Evolutionary conservation across 2,797 vertebrate genomes (phyloP), one percentile per base, ranked within the genome.

Genomic region (Clarias laeviceps): DNA sequence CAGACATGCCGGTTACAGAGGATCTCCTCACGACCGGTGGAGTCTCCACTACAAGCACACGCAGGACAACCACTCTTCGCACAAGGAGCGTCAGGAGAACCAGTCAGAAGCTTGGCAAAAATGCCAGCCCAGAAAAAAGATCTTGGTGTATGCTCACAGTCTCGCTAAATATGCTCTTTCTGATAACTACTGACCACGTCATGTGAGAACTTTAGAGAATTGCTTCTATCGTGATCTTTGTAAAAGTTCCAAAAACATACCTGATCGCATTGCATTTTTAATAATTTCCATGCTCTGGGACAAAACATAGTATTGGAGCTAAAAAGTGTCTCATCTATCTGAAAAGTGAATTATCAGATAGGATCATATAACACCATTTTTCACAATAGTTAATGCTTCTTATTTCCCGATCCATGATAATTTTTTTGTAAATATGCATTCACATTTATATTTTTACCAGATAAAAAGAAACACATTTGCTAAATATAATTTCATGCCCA

Each of bases 31-130:
- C 90, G 82, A 59, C 87, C 69, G 88, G 84, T 1, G 29, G 45
- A 18, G 40, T 85, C 45, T 84, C 73, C 54, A 80, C 89, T 74
- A 40, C 87, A 72, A 92, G 88, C 74, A 94, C 93, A 1, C 94
- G 91, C 81, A 95, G 90, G 86, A 94, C 93, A 24, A 92, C 93
- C 69, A 94, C 94, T 17, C 93, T 95, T 50, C 93, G 95, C 78
- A 94, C 95, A 64, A 91, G 94, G 82, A 95, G 94, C 9, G 95
- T 95, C 80, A 92, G 94, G 78, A 93, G 92, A 86, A 90, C 92
- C 69, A 95, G 93, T 87, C 91, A 93, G 87, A 90, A 93, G 5
- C 37, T 85, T 32, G 79, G 85, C 37, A 87, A 81, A 84, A 93
- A 84, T 84, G 85, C 82, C 50, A 80, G 88, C 70, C 82, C 80